Percentiles rank a stretch among this genome's conserved stretches.
Evolutionary conservation across 2,797 vertebrate species (phyloP).

Genomic region (Silurus aristotelis): DNA sequence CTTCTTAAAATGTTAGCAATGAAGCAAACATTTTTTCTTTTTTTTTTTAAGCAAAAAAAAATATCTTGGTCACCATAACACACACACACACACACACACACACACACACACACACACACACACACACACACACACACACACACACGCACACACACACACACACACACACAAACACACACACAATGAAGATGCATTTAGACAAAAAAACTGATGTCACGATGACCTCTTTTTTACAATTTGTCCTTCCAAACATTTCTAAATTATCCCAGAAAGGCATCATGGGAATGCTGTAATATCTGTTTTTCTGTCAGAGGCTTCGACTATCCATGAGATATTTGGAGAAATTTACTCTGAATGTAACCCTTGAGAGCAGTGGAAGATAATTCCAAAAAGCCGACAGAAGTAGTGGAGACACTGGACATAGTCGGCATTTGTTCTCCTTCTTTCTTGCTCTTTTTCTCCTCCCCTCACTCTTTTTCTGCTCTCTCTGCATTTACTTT

Average conservation of each 20-base stretch:
- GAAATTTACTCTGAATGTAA: slow-evolving; percentile 10
- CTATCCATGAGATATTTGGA: slow-evolving; percentile 3
- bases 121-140: too few species aligned
- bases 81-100: background rate
- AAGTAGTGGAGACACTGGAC: slow-evolving; percentile 40
- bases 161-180: background rate
- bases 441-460: slow-evolving; percentile 13
- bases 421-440: slow-evolving; percentile 40
- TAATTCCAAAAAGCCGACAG: slow-evolving; percentile 21
- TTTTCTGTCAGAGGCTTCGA: background rate
- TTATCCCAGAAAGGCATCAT: slow-evolving; percentile 5
- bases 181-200: background rate
- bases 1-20: background rate
- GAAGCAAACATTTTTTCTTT: background rate
- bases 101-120: too few species aligned
- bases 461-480: slow-evolving; percentile 3
- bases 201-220: background rate
- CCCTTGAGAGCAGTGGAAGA: slow-evolving; percentile 17
- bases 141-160: background rate
- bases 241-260: slow-evolving; percentile 17
- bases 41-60: too few species aligned
- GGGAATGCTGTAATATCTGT: slow-evolving; percentile 5
- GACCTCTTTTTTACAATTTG: background rate
- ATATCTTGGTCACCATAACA: slow-evolving; percentile 7
- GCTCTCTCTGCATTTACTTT: slow-evolving; percentile 57